Conservation (phyloP, 2,113 vertebrate genomes). For the Oryzias woworae region DNA sequence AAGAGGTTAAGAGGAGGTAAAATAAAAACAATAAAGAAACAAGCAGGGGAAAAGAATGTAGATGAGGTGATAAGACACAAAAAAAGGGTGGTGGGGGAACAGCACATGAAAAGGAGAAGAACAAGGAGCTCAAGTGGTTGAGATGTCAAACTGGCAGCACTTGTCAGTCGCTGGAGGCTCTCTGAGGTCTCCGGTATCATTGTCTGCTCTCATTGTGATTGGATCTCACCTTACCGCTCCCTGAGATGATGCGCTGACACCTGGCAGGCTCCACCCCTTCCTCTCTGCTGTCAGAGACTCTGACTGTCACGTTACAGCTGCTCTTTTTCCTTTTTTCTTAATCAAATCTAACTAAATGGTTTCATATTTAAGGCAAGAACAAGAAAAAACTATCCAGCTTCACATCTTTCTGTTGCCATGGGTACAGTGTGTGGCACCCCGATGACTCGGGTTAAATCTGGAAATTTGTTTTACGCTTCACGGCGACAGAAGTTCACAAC, state of each 20-base stretch:
- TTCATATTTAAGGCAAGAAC: neutral
- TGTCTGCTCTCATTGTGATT: slow-evolving; percentile 26
- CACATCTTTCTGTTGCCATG: neutral
- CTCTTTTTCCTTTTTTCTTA: no score
- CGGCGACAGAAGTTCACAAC: slow-evolving; percentile 57
- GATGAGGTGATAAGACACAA: slow-evolving; percentile 4
- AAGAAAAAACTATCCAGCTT: neutral
- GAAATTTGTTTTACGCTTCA: slow-evolving; percentile 15
- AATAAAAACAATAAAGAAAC: neutral
- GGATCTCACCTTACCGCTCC: slow-evolving; percentile 37
- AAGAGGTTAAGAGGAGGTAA: slow-evolving; percentile 10
- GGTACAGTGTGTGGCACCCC: slow-evolving; percentile 6
- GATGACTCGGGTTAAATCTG: slow-evolving; percentile 44
- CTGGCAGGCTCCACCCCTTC: slow-evolving; percentile 16
- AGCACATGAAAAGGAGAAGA: slow-evolving; percentile 17
- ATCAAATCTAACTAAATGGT: no score
- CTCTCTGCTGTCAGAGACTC: neutral
- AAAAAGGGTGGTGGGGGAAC: no score
- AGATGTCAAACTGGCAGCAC: slow-evolving; percentile 56
- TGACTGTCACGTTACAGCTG: neutral
- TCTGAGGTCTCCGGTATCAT: slow-evolving; percentile 59
- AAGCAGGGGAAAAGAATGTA: neutral
- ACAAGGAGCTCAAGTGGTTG: slow-evolving; percentile 29
- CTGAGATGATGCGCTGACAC: slow-evolving; percentile 32
- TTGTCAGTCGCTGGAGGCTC: slow-evolving; percentile 51